Conservation (phyloP, 2,113 vertebrate genomes). For the Dunckerocampus dactyliophorus region DNA sequence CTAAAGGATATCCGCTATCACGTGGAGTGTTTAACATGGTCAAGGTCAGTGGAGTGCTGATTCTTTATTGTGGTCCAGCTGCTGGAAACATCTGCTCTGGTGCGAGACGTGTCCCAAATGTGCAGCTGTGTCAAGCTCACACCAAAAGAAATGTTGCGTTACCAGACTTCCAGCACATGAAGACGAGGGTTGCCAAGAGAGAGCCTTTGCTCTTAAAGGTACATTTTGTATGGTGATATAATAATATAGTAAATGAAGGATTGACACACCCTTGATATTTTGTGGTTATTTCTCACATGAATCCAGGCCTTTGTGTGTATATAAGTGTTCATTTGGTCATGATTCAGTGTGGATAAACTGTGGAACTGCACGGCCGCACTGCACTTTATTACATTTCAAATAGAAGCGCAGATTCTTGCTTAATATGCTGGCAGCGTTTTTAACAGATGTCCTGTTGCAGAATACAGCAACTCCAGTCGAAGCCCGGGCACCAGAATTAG, state of each 20-base stretch:
- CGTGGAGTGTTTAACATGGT: not conserved
- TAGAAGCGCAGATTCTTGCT: constrained; percentile 24
- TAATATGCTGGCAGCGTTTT: constrained; percentile 37
- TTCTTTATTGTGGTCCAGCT: not conserved
- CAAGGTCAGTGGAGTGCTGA: not conserved
- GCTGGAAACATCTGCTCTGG: not conserved
- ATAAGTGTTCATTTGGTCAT: constrained; percentile 21
- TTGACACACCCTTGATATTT: not conserved
- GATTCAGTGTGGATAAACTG: constrained; percentile 11
- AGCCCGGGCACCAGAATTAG: constrained; percentile 45
- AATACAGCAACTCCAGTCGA: constrained; percentile 40
- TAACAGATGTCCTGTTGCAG: constrained; percentile 54
- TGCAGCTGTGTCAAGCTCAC: not conserved
- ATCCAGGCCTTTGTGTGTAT: constrained; percentile 13
- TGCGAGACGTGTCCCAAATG: not conserved
- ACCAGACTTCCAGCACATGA: not conserved
- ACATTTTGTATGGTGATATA: too few species aligned
- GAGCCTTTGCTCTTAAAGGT: too few species aligned
- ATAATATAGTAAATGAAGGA: not conserved
- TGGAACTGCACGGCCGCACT: not conserved
- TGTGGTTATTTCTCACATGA: not conserved
- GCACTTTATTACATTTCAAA: not conserved
- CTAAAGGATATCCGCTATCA: too few species aligned
- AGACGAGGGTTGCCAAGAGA: not conserved
- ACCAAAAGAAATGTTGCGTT: not conserved